Evolutionary conservation across 1,140 invertebrate species (phyloP), one percentile per base, ranked within the genome.

Genomic region (Dryas iulia): DNA sequence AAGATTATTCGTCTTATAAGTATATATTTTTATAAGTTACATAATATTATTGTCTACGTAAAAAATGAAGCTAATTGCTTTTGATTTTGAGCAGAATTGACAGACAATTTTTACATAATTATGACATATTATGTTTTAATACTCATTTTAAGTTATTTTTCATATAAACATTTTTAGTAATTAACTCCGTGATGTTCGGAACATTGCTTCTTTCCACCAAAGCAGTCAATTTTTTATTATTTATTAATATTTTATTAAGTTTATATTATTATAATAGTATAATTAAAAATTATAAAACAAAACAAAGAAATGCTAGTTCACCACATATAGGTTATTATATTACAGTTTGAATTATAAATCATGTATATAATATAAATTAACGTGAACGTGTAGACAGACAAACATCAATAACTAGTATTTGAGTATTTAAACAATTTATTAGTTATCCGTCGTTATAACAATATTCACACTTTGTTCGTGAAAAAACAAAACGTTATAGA

Each of bases 351-450:
- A 39, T 14, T 5, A 39, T 14, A 39, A 39, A 39, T n/a, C 33
- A 39, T 14, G 14, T 47, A 47, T 47, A 47, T 47, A 8, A 47
- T 47, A 53, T 63, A 53, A 54, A 28, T 47, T 24, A 63, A 63
- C 25, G 25, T 35, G 0, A n/a, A 21, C 31, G 52, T 25, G 28
- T 30, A 31, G 47, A 47, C 21, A 30, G 47, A 31, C 60, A 63
- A 63, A 63, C 60, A 62, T 28, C 35, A 54, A 63, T 63, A 63
- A 63, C 47, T 31, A 63, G 23, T 53, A 21, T 63, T 30, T 63
- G 60, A 63, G 60, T 63, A 63, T 63, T 63, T 63, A 63, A 28
- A 63, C 60, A 63, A 63, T 23, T 10, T 30, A 54, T 63, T 57
- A 65, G 61, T 25, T 52, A 52, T 23, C 31, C 23, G 25, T 24